phyloP scores from a whole-genome alignment of 2,888 invertebrate species.

The Falcaria lacertinaria region DNA sequence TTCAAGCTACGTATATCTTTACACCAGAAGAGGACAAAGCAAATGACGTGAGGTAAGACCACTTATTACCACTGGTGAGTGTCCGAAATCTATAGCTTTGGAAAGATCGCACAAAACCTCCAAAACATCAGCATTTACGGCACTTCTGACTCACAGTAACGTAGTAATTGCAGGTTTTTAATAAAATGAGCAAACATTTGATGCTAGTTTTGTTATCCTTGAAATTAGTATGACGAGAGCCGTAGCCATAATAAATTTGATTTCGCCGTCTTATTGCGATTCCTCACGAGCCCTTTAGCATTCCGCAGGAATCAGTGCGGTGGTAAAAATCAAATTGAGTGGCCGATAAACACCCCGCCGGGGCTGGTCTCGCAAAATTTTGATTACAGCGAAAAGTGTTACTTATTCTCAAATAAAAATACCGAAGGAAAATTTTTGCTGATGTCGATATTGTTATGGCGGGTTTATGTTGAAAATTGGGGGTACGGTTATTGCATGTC shows the following conservation, averaged over 20 bases:
- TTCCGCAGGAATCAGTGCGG: constrained; percentile 54
- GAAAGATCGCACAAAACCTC: no score
- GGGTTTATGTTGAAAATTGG: constrained; percentile 79
- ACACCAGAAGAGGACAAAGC: no score
- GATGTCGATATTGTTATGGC: constrained; percentile 80
- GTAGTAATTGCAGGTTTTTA: no score
- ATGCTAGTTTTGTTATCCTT: no score
- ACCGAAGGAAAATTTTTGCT: constrained; percentile 63
- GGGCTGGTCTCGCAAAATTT: constrained; percentile 58
- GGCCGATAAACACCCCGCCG: constrained; percentile 67
- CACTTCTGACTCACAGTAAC: no score
- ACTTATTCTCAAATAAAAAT: constrained; percentile 25
- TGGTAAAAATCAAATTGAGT: constrained; percentile 77
- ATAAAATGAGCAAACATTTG: no score
- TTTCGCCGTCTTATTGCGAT: constrained; percentile 38
- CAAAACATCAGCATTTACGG: no score
- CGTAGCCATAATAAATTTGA: constrained; percentile 35
- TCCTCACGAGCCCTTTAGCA: constrained; percentile 50
- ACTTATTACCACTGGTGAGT: no score
- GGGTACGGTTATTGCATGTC: constrained; percentile 80
- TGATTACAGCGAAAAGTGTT: constrained; percentile 55
- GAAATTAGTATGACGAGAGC: constrained; percentile 10
- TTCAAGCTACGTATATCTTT: no score
- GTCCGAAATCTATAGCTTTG: no score
- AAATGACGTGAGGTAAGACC: no score